These are phyloP conservation scores for Litoditis marina DNA, from an alignment of 2,888 invertebrate genomes.

Conservation along the genomic window DNA sequence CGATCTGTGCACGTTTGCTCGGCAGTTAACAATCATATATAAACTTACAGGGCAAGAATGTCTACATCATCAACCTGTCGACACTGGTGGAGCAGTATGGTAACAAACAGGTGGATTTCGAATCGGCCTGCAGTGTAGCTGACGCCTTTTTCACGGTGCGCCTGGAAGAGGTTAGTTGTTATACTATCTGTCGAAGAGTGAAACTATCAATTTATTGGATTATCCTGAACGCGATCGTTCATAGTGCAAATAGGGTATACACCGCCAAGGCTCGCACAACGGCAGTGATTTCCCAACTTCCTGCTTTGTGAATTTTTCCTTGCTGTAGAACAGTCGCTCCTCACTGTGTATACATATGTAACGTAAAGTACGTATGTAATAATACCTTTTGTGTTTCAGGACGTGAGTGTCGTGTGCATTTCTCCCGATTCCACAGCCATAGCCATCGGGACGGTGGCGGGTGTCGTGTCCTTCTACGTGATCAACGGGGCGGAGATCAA, in stretches of 20 bases:
- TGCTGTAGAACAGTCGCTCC: too few relatives aligned
- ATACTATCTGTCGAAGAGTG: neutral
- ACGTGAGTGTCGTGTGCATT: slow-evolving; percentile 41
- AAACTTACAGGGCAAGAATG: slow-evolving; percentile 42
- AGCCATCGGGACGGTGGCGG: slow-evolving; percentile 43
- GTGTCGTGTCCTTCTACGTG: slow-evolving; percentile 49
- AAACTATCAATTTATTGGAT: neutral
- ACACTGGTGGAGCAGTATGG: slow-evolving; percentile 16
- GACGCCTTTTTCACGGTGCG: slow-evolving; percentile 28
- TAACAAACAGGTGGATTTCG: slow-evolving; percentile 21
- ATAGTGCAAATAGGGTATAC: too few relatives aligned
- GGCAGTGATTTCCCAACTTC: neutral
- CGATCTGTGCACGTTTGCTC: too few relatives aligned
- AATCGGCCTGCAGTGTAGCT: slow-evolving; percentile 22
- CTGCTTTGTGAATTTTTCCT: too few relatives aligned
- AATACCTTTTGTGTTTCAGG: slow-evolving; percentile 3
- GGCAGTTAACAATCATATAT: neutral
- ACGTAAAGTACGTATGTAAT: too few relatives aligned
- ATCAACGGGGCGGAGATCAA: slow-evolving; percentile 35
- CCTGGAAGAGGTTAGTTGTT: slow-evolving; percentile 20
- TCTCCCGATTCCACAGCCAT: slow-evolving; percentile 57
- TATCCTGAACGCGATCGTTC: neutral
- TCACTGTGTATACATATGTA: too few relatives aligned
- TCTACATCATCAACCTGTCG: slow-evolving; percentile 44
- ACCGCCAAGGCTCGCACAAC: neutral